Evolutionary conservation across 2,888 invertebrate genomes (phyloP), one percentile per base, ranked within the genome.

Genomic region (Tiliacea aurago): DNA sequence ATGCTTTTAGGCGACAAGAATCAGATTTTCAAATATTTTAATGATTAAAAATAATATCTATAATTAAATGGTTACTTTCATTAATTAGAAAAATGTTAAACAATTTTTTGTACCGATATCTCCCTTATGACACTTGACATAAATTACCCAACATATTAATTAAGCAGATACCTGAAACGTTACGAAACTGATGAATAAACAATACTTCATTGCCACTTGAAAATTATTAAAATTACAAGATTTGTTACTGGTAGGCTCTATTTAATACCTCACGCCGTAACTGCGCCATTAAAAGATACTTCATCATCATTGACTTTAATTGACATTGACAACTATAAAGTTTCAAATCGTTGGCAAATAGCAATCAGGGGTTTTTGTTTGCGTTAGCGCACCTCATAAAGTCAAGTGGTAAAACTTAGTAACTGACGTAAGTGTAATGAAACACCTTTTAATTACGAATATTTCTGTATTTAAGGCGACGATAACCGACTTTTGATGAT

Each of bases 261-360:
- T 66, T 37, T 72, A 73, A 79, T 84, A 76, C 82, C 23, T 79
- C 70, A 76, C 51, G 59, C 41, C 71, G 58, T 62, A 71, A 59
- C 41, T 61, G n/a, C 49, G 74, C 78, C 83, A 86, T 91, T 86
- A 85, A 47, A 80, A 78, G 66, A 82, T 80, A 87, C 86, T 86
- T 90, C 87, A 87, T 86, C 90, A 90, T 91, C 91, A 90, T 89
- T 86, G 81, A 73, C 64, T 87, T 88, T 90, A 91, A 92, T 92
- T 92, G 92, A 91, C 90, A 89, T 86, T 86, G 87, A 87, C 87
- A 86, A 79, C 81, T 78, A 74, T 83, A 71, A 71, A 76, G 77
- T 82, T 80, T 83, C 83, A 80, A 86, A 86, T 82, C 68, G 77
- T 85, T 85, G 37, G 78, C 80, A 81, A 86, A 86, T 83, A 79